Evolutionary conservation across 1,140 invertebrate species (phyloP).

Genomic region (Contarinia nasturtii): DNA sequence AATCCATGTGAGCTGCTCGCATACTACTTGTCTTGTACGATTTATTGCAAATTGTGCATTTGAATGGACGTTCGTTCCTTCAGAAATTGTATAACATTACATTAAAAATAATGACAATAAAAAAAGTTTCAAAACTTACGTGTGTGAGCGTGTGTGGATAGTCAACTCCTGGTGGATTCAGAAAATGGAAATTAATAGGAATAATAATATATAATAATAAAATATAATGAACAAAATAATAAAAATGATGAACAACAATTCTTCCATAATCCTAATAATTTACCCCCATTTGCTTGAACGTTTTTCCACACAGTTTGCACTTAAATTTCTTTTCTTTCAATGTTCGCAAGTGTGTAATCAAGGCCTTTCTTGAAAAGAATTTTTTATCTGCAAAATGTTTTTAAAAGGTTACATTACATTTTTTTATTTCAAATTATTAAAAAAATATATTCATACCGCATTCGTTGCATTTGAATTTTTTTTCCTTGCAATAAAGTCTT

Average conservation of each 20-base stretch:
- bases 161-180: too few species aligned
- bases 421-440: background rate
- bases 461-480: background rate
- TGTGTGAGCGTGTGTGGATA: background rate
- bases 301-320: background rate
- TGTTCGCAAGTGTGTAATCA: background rate
- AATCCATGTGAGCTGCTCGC: conserved; percentile 2
- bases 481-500: background rate
- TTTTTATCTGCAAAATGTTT: background rate
- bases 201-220: too few species aligned
- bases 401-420: background rate
- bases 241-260: too few species aligned
- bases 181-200: too few species aligned
- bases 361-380: conserved; percentile 1
- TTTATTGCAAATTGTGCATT: conserved; percentile 1
- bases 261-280: too few species aligned
- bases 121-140: background rate
- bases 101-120: too few species aligned
- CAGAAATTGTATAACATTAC: too few species aligned
- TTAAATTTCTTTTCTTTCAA: background rate
- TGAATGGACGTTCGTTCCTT: background rate
- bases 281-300: background rate
- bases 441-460: background rate
- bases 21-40: conserved; percentile 1
- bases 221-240: too few species aligned